Evolutionary conservation across 2,113 vertebrate species (phyloP).

Genomic region (Callipepla californica): DNA sequence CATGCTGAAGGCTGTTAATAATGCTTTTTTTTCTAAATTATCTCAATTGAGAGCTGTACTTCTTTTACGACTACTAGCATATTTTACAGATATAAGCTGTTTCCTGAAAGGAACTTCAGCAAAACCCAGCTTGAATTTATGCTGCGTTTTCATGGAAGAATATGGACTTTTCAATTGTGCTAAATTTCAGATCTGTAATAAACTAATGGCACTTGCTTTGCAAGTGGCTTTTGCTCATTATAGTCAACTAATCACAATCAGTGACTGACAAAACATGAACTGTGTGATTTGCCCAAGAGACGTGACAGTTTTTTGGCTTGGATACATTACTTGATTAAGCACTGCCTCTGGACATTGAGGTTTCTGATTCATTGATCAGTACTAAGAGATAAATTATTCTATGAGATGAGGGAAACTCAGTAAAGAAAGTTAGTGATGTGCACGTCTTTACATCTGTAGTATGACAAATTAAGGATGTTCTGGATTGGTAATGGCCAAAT

Average conservation of each 20-base stretch:
- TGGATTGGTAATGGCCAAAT: background rate
- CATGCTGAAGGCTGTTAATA: background rate
- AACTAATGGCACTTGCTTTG: background rate
- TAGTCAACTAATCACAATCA: slow-evolving; percentile 12
- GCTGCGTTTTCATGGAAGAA: background rate
- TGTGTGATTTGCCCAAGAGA: background rate
- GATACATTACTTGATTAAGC: background rate
- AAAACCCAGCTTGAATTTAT: slow-evolving; percentile 16
- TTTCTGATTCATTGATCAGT: background rate
- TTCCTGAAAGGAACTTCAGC: slow-evolving; percentile 1
- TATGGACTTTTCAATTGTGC: background rate
- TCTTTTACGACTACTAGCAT: background rate
- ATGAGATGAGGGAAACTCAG: background rate
- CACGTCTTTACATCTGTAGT: background rate
- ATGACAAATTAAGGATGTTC: background rate
- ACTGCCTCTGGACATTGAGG: background rate
- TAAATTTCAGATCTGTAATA: slow-evolving; percentile 1
- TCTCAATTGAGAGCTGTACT: background rate
- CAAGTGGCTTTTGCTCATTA: background rate
- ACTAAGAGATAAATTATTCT: background rate
- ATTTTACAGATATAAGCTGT: background rate
- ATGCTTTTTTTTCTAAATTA: background rate
- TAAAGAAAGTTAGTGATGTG: background rate
- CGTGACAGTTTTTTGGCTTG: background rate
- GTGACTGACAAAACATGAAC: background rate